Evolutionary conservation across 2,113 vertebrate genomes (phyloP).

Genomic region (Otocyon megalotis): DNA sequence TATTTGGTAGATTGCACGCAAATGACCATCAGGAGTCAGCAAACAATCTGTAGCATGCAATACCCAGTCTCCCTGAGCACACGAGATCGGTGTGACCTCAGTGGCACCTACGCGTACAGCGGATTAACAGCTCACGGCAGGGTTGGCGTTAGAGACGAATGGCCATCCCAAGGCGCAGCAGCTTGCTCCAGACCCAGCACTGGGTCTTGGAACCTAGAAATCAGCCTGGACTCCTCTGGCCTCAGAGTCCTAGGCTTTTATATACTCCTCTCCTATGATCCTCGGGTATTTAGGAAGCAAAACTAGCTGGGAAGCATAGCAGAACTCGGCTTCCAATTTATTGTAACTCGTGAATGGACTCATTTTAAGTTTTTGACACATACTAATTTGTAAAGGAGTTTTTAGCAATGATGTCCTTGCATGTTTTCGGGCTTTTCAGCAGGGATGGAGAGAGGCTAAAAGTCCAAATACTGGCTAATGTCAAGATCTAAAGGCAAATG

Average conservation of each 20-base stretch:
- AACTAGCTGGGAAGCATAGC: background rate
- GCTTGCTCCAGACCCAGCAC: background rate
- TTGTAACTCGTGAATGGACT: background rate
- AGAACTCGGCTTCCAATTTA: background rate
- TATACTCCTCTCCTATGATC: background rate
- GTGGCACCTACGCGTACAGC: background rate
- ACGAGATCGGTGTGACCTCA: background rate
- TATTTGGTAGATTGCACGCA: background rate
- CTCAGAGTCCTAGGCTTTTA: background rate
- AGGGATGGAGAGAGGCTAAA: background rate
- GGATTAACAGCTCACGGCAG: background rate
- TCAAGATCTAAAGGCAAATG: background rate
- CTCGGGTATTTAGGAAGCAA: background rate
- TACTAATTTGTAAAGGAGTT: background rate
- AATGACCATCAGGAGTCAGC: background rate
- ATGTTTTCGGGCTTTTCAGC: background rate
- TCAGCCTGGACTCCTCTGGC: background rate
- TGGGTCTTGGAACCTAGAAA: background rate
- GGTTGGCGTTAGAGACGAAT: background rate
- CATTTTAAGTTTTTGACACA: background rate
- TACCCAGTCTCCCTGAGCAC: background rate
- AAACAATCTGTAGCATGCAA: background rate
- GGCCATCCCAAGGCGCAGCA: background rate
- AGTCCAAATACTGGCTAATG: slow-evolving; percentile 33
- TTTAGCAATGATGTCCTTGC: background rate